Evolutionary conservation across 2,113 vertebrate species (phyloP).

Genomic region (Cepphus grylle): DNA sequence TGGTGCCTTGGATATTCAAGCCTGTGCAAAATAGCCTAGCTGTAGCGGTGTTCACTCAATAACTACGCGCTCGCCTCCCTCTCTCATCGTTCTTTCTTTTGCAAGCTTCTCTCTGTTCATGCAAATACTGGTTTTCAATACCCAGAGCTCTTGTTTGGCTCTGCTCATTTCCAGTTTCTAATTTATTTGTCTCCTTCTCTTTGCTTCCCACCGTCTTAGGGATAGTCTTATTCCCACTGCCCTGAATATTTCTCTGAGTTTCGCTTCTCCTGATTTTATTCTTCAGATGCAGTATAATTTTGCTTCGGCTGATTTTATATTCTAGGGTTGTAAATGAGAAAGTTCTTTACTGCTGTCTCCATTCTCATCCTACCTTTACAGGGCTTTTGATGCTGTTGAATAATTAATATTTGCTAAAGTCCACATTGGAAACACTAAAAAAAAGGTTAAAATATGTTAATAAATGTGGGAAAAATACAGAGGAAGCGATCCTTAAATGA

Average conservation of each 20-base stretch:
- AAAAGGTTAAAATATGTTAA: constrained; percentile 60
- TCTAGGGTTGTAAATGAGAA: neutral
- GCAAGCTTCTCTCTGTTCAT: neutral
- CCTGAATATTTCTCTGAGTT: neutral
- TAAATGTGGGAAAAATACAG: constrained; percentile 18
- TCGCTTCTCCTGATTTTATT: neutral
- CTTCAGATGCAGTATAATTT: neutral
- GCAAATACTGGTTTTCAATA: neutral
- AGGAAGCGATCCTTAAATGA: constrained; percentile 5
- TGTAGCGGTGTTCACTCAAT: neutral
- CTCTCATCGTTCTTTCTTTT: neutral
- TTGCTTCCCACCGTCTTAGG: neutral
- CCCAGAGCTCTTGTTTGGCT: neutral
- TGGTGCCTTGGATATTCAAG: neutral
- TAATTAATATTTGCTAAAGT: constrained; percentile 53
- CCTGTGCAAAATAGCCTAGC: neutral
- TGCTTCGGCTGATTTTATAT: neutral
- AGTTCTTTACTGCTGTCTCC: neutral
- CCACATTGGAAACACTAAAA: constrained; percentile 31
- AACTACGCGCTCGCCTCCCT: neutral
- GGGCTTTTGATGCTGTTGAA: neutral
- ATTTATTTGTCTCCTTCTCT: neutral
- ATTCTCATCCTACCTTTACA: neutral
- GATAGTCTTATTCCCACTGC: neutral
- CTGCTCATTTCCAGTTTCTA: neutral